Evolutionary conservation across 2,888 invertebrate species (phyloP), one percentile per base, ranked within the genome.

Genomic region (Linnaemya vulpina): DNA sequence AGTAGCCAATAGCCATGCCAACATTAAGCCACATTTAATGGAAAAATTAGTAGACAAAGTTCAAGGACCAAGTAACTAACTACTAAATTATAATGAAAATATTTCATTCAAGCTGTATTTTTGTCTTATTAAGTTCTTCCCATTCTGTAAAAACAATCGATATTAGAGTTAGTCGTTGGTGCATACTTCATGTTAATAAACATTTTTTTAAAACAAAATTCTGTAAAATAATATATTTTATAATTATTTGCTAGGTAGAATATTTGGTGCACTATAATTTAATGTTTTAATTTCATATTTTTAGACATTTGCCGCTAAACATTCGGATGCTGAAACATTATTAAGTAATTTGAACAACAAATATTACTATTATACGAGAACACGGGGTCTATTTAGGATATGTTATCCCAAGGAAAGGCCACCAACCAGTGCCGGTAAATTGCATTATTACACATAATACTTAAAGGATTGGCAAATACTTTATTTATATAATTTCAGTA

Each of bases 371-470:
- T 98, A 95, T 93, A 97, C 98, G 86, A 95, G 98, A 92, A 98
- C 98, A 92, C 96, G 97, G 92, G 98, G 98, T 87, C 94, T 98
- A 77, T 98, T 98, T 94, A 95, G 98, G 92, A 96, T 97, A 92
- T 98, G 98, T 92, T 98, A 98, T 93, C 98, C 98, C 51, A 97
- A 97, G 92, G 97, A 97, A 89, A 94, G 97, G 86, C 98, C 98
- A 85, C 96, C 96, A 65, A 94, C 95, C 75, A 89, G 90, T 51
- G 89, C 92, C 91, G 96, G 97, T 97, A 93, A 94, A 92, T 73
- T 62, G 22, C 4, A 25, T 38, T 38, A 11, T n/a, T 11, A n/a
- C 30, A 30, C 5, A 13, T 60, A 58, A 15, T 8, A n/a, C 9
- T 30, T 58, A n/a, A 35, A 51, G 38, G n/a, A 3, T 17, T 25